Percentiles rank a stretch among this genome's conserved stretches.
Conservation (phyloP, 2,888 invertebrate species). For the Ormia ochracea region DNA sequence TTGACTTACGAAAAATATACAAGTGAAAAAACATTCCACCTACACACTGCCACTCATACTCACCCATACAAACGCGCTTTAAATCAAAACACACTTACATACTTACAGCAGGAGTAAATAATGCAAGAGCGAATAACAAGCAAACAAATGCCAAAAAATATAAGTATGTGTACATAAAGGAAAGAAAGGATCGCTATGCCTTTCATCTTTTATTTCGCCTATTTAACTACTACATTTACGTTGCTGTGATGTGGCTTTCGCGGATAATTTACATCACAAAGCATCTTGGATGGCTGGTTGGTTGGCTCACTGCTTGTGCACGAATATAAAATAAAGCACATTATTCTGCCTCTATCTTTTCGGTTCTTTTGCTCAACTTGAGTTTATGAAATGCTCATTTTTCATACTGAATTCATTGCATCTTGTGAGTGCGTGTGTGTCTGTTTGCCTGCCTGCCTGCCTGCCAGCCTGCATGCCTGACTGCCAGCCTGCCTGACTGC, state of each 20-base stretch:
- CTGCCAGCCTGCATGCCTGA: background rate
- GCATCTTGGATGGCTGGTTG: slow-evolving; percentile 38
- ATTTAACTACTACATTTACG: slow-evolving; percentile 46
- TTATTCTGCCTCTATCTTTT: slow-evolving; percentile 47
- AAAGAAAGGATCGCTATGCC: slow-evolving; percentile 25
- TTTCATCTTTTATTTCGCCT: slow-evolving; percentile 55
- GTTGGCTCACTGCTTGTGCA: slow-evolving; percentile 22
- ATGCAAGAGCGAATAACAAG: background rate
- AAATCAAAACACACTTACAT: background rate
- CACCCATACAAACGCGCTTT: no score
- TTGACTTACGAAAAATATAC: slow-evolving; percentile 8
- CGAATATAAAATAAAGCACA: slow-evolving; percentile 40
- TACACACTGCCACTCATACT: background rate
- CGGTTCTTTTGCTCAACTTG: slow-evolving; percentile 49
- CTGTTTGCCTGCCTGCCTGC: background rate
- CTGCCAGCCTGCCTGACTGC: slow-evolving; percentile 8
- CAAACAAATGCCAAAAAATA: slow-evolving; percentile 12
- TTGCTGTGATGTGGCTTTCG: slow-evolving; percentile 54
- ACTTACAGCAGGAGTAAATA: background rate
- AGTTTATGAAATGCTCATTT: slow-evolving; percentile 55
- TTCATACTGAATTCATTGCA: slow-evolving; percentile 11
- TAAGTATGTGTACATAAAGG: background rate
- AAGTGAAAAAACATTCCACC: background rate
- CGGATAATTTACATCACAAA: slow-evolving; percentile 62
- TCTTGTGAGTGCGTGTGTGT: background rate